phyloP scores from a whole-genome alignment of 2,888 invertebrate genomes.

The Scaptomyza polygonia region DNA sequence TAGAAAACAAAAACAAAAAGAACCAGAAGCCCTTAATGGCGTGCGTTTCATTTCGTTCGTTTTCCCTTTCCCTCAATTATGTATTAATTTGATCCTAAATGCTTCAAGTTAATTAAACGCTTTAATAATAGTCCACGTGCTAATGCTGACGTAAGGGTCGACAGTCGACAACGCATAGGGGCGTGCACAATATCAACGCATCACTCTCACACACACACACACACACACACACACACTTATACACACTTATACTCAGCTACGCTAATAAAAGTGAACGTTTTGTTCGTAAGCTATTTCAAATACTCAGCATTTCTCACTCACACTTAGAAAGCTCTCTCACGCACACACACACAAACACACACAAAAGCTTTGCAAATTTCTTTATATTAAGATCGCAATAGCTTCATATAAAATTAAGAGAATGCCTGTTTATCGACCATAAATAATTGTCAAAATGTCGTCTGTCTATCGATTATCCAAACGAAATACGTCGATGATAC shows the following conservation, averaged over 20 bases:
- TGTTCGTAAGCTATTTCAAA: constrained; percentile 36
- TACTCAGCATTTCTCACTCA: constrained; percentile 51
- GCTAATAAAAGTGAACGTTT: constrained; percentile 36
- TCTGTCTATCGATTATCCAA: constrained; percentile 5
- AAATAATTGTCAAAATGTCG: constrained; percentile 42
- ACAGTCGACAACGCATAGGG: constrained; percentile 70
- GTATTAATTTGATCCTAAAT: constrained; percentile 72
- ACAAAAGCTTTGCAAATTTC: constrained; percentile 47
- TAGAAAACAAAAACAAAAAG: not conserved
- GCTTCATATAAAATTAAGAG: constrained; percentile 27
- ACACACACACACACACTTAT: constrained; percentile 12
- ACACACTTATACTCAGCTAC: constrained; percentile 22
- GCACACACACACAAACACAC: constrained; percentile 17
- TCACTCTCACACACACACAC: constrained; percentile 30
- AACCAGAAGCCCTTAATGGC: constrained; percentile 11
- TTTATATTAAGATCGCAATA: constrained; percentile 52
- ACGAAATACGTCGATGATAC: not conserved
- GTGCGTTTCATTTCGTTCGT: not conserved
- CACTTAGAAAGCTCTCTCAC: constrained; percentile 16
- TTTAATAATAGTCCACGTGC: constrained; percentile 82
- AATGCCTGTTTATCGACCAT: constrained; percentile 30
- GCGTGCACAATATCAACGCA: constrained; percentile 79
- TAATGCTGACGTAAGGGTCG: constrained; percentile 82
- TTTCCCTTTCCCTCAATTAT: constrained; percentile 41
- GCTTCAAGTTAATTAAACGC: constrained; percentile 71